phyloP scores from a whole-genome alignment of 2,888 invertebrate genomes.

The Bruchidius siliquastri region DNA sequence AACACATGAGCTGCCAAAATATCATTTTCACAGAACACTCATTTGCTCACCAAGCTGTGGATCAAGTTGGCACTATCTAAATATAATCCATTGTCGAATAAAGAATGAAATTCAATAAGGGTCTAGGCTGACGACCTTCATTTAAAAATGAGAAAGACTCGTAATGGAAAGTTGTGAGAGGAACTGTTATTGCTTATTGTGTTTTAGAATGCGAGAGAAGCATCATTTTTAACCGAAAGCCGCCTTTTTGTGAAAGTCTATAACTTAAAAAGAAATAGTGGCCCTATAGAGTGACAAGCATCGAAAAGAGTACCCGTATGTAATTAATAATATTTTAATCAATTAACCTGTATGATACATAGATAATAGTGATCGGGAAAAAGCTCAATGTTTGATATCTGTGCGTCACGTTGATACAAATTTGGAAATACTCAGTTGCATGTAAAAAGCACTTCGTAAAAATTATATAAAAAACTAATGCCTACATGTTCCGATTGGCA shows the following conservation, averaged over 20 bases:
- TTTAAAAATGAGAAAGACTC: neutral
- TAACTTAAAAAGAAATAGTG: neutral
- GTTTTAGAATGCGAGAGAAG: neutral
- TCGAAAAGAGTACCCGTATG: neutral
- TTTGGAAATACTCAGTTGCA: no score
- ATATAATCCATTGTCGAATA: constrained; percentile 22
- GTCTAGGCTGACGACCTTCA: neutral
- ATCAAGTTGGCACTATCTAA: constrained; percentile 35
- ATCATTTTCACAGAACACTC: neutral
- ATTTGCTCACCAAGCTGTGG: constrained; percentile 17
- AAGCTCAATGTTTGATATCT: no score
- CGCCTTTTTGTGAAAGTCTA: neutral
- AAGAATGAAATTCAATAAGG: constrained; percentile 16
- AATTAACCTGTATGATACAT: neutral
- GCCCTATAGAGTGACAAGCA: neutral
- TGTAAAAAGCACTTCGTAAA: no score
- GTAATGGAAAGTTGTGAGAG: neutral
- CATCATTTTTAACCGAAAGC: neutral
- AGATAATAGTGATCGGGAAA: no score
- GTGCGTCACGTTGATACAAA: no score
- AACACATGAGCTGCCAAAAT: neutral
- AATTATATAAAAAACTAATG: no score
- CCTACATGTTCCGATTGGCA: no score
- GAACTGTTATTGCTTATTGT: neutral
- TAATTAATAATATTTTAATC: neutral